Conservation (phyloP, 2,113 vertebrate genomes). For the Mola mola region DNA sequence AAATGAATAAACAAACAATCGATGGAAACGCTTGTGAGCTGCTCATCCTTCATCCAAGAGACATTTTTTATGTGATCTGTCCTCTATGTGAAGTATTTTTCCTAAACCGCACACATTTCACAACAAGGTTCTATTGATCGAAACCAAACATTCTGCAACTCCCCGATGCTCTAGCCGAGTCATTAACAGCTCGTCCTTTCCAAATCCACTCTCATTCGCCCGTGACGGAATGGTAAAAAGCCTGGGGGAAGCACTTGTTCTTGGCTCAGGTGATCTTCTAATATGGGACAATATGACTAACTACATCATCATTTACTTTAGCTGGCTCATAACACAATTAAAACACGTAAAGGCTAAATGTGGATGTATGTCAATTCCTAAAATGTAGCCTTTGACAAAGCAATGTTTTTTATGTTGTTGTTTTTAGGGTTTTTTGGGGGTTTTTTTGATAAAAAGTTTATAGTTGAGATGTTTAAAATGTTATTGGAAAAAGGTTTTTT, state of each 20-base stretch:
- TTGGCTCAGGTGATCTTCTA: not conserved
- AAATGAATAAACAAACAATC: constrained; percentile 50
- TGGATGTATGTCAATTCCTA: too few species aligned
- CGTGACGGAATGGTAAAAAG: not conserved
- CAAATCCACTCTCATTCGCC: constrained; percentile 5
- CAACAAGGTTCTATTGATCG: constrained; percentile 58
- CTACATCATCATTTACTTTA: too few species aligned
- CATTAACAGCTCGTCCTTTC: constrained; percentile 42
- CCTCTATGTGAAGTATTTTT: constrained; percentile 35
- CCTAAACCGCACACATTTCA: constrained; percentile 36
- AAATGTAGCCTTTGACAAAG: too few species aligned
- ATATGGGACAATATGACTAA: too few species aligned
- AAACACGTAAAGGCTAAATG: too few species aligned
- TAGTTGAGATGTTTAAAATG: too few species aligned
- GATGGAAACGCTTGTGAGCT: constrained; percentile 50
- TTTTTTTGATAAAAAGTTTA: too few species aligned
- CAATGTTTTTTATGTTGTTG: too few species aligned
- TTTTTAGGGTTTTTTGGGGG: too few species aligned
- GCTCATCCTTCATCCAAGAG: constrained; percentile 45
- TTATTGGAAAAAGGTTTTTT: too few species aligned
- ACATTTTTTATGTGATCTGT: constrained; percentile 32
- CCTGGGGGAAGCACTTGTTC: not conserved
- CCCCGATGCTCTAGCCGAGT: constrained; percentile 20
- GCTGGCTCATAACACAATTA: too few species aligned
- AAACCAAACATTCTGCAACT: constrained; percentile 13